Base-by-base conservation (phyloP, 2,888 invertebrate species). In the Artemia sp. region DNA sequence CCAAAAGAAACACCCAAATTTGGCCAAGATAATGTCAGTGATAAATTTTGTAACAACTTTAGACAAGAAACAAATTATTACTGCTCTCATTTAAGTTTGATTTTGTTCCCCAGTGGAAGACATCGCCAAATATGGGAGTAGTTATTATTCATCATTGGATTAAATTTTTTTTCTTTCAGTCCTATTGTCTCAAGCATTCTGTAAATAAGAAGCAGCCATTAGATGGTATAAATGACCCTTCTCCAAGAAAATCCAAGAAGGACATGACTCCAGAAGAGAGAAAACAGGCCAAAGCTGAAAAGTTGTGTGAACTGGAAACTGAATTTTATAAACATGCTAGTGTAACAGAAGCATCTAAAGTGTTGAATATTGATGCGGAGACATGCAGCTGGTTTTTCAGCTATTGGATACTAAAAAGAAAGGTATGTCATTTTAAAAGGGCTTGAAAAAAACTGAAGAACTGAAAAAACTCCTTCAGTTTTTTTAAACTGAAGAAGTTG, bases 141-240 rank as follows among this genome's bases (percentile, higher is more conserved):
- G 52, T 52, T 68, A 10, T 64, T 51, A 14, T 66, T 70, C 51
- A 51, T 64, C 11, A 14, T 38, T 70, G 51, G n/a, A 12, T 58
- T 67, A n/a, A 68, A 67, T 70, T 12, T 38, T 69, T 53, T 14
- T 67, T 73, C 66, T 76, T 78, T 24, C 83, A 95, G 81, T 94
- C 94, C 3, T 96, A 93, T 79, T 96, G 96, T 81, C 90, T 92
- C 76, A 94, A 94, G 79, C 96, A 96, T 80, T 92, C 93, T 79
- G 89, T 90, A 75, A 89, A 88, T 76, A 88, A 89, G 74, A 88
- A 87, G 76, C 83, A 74, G 58, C 77, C 77, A 53, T 85, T 85
- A 70, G 87, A 88, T 5, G 88, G 85, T 73, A 90, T 91, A 74
- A 52, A 68, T 52, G 51, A 67, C 12, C 68, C 68, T 50, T 66